Conservation (phyloP, 2,888 invertebrate species). For the Clepsis dumicolana region DNA sequence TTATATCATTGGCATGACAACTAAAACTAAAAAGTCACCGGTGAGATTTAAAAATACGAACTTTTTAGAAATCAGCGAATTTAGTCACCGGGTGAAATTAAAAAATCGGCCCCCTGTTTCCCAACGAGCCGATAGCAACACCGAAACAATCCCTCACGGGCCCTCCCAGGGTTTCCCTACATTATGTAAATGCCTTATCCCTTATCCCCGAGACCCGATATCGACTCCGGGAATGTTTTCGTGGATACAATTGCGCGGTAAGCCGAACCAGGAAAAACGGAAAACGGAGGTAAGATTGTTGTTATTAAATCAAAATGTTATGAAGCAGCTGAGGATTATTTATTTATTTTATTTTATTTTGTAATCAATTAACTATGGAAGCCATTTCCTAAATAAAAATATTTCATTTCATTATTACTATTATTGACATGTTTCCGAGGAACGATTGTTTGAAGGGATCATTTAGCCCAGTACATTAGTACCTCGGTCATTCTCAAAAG, state of each 20-base stretch:
- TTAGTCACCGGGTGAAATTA: too few species aligned
- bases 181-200: background rate
- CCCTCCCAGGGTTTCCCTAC: background rate
- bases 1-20: too few species aligned
- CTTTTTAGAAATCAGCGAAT: too few species aligned
- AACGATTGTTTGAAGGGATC: constrained; percentile 4
- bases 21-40: too few species aligned
- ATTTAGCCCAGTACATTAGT: too few species aligned
- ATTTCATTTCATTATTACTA: too few species aligned
- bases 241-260: background rate
- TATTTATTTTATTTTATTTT: too few species aligned
- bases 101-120: too few species aligned
- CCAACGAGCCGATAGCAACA: background rate
- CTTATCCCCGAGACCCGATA: background rate
- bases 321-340: constrained; percentile 10
- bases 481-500: too few species aligned
- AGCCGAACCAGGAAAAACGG: background rate
- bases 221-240: constrained; percentile 1
- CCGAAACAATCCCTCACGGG: constrained; percentile 7
- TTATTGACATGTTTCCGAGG: constrained; percentile 2
- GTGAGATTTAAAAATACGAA: too few species aligned
- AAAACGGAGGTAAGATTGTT: constrained; percentile 6
- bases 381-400: too few species aligned
- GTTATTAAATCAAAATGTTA: constrained; percentile 13
- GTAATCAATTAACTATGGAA: too few species aligned